Percentiles rank a stretch among this genome's conserved stretches.
Evolutionary conservation across 2,888 invertebrate species (phyloP).

Genomic region (Lithophane ornitopus): DNA sequence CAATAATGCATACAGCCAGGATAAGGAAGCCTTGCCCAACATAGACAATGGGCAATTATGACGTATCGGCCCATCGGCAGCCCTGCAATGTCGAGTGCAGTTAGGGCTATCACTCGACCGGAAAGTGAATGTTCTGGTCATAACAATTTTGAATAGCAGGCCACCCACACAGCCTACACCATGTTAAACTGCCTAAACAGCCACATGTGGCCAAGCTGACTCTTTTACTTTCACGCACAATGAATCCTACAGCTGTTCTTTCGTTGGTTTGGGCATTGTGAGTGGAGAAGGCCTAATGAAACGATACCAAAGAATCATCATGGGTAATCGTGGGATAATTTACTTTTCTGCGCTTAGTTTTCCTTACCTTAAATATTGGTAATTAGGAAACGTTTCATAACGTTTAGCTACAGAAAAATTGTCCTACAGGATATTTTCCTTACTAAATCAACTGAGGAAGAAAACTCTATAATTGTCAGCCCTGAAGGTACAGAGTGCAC

Average conservation of each 20-base stretch:
- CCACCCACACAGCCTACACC: conserved; percentile 20
- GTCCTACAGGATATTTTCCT: background rate
- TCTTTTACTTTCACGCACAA: conserved; percentile 5
- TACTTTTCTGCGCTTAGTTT: background rate
- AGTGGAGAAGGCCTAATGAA: background rate
- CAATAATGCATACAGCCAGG: conserved; percentile 23
- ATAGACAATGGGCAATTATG: conserved; percentile 53
- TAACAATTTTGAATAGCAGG: conserved; percentile 14
- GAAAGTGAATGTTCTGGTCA: conserved; percentile 9
- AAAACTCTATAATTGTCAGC: background rate
- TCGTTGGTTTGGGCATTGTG: background rate
- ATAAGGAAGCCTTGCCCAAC: conserved; percentile 29
- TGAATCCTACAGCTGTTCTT: background rate
- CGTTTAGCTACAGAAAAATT: no score
- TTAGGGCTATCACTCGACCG: conserved; percentile 38
- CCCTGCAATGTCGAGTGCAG: conserved; percentile 38
- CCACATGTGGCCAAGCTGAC: background rate
- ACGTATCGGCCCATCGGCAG: conserved; percentile 40
- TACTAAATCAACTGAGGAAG: background rate
- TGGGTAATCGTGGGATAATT: background rate
- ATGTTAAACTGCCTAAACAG: background rate
- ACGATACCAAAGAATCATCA: background rate
- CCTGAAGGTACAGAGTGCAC: conserved; percentile 43
- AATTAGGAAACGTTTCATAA: background rate
- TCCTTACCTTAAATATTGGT: background rate